A percentile compares a stretch with the other conserved stretches of the same genome.
Evolutionary conservation across 2,797 vertebrate species (phyloP).

Genomic region (Schizopygopsis pylzovi): DNA sequence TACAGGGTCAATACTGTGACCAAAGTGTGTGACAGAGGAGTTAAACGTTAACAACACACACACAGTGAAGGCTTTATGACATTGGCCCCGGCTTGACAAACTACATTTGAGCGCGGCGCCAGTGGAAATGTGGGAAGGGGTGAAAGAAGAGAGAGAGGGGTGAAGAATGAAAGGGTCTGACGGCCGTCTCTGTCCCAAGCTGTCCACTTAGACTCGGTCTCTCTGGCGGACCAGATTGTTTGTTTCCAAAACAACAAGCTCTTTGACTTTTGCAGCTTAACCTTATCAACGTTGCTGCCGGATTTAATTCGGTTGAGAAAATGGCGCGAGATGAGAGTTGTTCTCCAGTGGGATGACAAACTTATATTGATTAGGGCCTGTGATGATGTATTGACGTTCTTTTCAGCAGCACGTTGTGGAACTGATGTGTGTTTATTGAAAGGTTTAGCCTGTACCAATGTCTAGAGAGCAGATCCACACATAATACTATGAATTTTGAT

Average conservation of each 20-base stretch:
- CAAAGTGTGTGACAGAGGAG: constrained; percentile 69
- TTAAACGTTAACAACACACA: constrained; percentile 54
- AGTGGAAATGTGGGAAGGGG: constrained; percentile 54
- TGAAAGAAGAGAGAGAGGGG: constrained; percentile 35
- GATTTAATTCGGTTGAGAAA: constrained; percentile 38
- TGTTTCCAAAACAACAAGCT: constrained; percentile 58
- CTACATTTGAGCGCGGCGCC: constrained; percentile 70
- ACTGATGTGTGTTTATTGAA: background rate
- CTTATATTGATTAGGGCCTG: background rate
- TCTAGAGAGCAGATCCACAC: background rate
- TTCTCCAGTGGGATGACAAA: constrained; percentile 27
- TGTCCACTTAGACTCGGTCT: constrained; percentile 53
- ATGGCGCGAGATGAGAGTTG: constrained; percentile 6
- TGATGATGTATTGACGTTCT: too few species aligned
- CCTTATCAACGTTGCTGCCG: constrained; percentile 17
- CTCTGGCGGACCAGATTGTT: constrained; percentile 57
- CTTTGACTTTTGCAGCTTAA: constrained; percentile 44
- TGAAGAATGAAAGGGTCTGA: constrained; percentile 52
- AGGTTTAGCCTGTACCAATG: background rate
- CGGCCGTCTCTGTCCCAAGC: constrained; percentile 11
- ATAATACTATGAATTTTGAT: background rate
- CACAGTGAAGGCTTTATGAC: constrained; percentile 65
- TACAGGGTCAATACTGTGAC: constrained; percentile 68
- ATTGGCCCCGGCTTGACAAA: constrained; percentile 63
- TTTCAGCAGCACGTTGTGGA: background rate